Base-by-base conservation (phyloP, 2,888 invertebrate genomes). In the Labia minor region DNA sequence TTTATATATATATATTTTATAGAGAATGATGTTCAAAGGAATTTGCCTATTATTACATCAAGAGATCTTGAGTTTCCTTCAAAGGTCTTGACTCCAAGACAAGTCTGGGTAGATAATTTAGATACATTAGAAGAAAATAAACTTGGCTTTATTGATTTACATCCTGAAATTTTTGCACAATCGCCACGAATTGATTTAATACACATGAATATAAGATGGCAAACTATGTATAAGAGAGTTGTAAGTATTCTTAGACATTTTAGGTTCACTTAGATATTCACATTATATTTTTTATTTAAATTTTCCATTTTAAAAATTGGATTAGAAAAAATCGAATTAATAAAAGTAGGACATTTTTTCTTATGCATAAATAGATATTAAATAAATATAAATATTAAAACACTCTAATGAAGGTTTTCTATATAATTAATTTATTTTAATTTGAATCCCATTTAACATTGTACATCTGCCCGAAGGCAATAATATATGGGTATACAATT, bases 71-170 rank as follows among this genome's bases (percentile, higher is more conserved):
- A 67, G 1, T 73, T 71, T 67, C 67, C 71, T 70, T 70, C 72
- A 69, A 20, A 72, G 72, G 86, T 83, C 70, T 78, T 81, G 20
- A 82, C 83, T 73, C 84, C 85, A 0, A 82, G 91, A 10, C 88
- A 94, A 78, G 89, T 87, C 64, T 95, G 94, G 94, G 81, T 95
- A 61, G 92, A 92, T 76, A 92, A 89, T 77, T 76, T 92, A 61
- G 87, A 92, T 74, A 85, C 88, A 0, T 78, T 88, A 18, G 83
- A 87, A 70, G 89, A 89, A 73, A 83, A 86, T 69, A 90, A 90
- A 77, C 74, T 93, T n/a, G 94, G 92, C 0, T 77, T 97, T 1
- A 80, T 96, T 33, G 89, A 92, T 75, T 79, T 99, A 49, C 96
- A 99, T 80, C 96, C 98, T 0, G 85, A 86, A 69, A 81, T 97